Base-by-base conservation (phyloP, 2,888 invertebrate species). In the Nymphalis polychloros region DNA sequence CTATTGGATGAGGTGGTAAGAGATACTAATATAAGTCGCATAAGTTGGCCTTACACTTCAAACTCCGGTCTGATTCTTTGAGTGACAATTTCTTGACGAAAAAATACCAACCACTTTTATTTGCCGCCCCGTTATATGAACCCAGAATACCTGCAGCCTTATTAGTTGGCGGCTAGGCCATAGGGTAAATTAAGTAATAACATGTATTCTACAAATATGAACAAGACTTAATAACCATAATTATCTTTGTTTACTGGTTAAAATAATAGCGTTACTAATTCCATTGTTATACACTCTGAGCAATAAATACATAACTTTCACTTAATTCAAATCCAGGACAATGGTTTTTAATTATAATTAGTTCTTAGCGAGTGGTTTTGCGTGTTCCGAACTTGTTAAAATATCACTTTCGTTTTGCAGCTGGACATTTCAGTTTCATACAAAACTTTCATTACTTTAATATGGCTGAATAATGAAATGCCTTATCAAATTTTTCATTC, bases 251-350 rank as follows among this genome's bases (percentile, higher is more conserved):
- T 35, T 20, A 66, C 16, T 47, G 60, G 41, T 50, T 55, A 20
- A 63, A 50, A 49, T 50, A 46, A 53, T 55, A 49, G 55, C 31
- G 55, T 31, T 48, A 67, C 55, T 49, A 60, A 63, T 60, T 59
- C 59, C 47, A 50, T 48, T 50, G 61, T 67, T 53, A 70, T 59
- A 63, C 59, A 66, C 59, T 66, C 31, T 47, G 31, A 60, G 65
- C 41, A 65, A 64, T 59, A 67, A 65, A 19, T n/a, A 31, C 50
- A 59, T 66, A 65, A 72, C 75, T 74, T 74, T 73, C 73, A 67
- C 74, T 71, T 31, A 69, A 31, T 31, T 68, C 65, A 48, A 63
- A 74, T 70, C 63, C 70, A 74, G 72, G 68, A 71, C 72, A 70
- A 72, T 59, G 47, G 65, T 57, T 64, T 68, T 73, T 69, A 68